Base-by-base conservation (phyloP, 2,797 vertebrate species). In the Amblyopsis hoosieri region DNA sequence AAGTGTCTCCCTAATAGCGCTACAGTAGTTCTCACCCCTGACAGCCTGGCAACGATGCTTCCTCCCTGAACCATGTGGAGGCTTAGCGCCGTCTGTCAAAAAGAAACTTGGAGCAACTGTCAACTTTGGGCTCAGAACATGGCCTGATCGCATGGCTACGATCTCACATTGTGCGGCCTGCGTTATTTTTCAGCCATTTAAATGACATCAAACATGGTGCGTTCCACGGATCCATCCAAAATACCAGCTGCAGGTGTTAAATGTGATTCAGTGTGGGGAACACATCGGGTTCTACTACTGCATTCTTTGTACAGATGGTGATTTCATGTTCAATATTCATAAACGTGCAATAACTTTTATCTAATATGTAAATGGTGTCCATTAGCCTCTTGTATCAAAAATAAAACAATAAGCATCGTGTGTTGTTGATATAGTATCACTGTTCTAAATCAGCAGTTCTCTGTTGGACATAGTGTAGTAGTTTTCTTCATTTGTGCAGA, bases 241-340 rank as follows among this genome's bases (percentile, higher is more conserved):
- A 82, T 73, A 76, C 67, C 68, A 67, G 64, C 84, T 81, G 79
- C 84, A 84, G 86, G 80, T 82, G 81, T 78, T 82, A 68, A 88
- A 91, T 89, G 72, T 85, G 64, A 90, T 91, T 82, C 87, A 78
- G 83, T 52, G 85, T 14, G 51, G 85, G 67, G 59, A 79, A 61
- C 54, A 71, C 46, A 15, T 62, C 58, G 75, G 55, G 75, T 66
- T 65, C 1, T 77, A 70, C 67, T 58, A 67, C 11, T 47, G 71
- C 62, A 71, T 45, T 67, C 71, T 63, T 75, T 73, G 68, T 71
- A 74, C 47, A 69, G 69, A 42, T 67, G 71, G 61, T 78, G 75
- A 72, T 74, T 84, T 84, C 67, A 57, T 73, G 71, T 87, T 80
- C 72, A 78, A 55, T 65, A 47, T 47, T 64, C 69, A 67, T 19